Base-by-base conservation (phyloP, 2,888 invertebrate species). In the Eupithecia abbreviata region DNA sequence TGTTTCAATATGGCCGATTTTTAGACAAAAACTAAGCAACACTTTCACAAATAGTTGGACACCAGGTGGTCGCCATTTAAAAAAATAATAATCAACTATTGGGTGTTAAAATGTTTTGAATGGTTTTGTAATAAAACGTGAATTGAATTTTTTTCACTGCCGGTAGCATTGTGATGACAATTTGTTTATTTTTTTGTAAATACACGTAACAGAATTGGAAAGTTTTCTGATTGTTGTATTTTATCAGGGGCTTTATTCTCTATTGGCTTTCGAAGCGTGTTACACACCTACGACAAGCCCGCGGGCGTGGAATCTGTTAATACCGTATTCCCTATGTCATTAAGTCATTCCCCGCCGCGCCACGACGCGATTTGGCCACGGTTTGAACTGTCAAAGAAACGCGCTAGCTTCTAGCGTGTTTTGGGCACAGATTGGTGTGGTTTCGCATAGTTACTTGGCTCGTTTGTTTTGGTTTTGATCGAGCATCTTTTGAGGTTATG, bases 11-110 rank as follows among this genome's bases (percentile, higher is more conserved):
- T 86, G 83, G 83, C 85, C 79, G 82, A 81, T 58, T 66, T 73
- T 73, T 73, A 75, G 58, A 81, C 81, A 88, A 87, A 86, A 88
- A 86, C 85, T 84, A 82, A 82, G 83, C 83, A 83, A 83, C 84
- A 90, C 93, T 93, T 93, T 92, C 93, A 89, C 93, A 86, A 79
- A 79, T 82, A 87, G 86, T 86, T 85, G 86, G 87, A 89, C 85
- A 84, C 81, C 83, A 83, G 86, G 82, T 82, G 82, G 86, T 87
- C 84, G 84, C 81, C 81, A 84, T 80, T 58, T 9, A 84, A 83
- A 87, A 87, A 88, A 90, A n/a, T n/a, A 51, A 55, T 89, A 79
- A 83, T 86, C 86, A 88, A 88, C 88, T 88, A 89, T 90, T 90
- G 86, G 89, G 87, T 84, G 90, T 85, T 87, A 88, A 75, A 89